A percentile compares a stretch with the other conserved stretches of the same genome.
Conservation (phyloP, 2,113 vertebrate genomes). For the Notarius quadriscutis region DNA sequence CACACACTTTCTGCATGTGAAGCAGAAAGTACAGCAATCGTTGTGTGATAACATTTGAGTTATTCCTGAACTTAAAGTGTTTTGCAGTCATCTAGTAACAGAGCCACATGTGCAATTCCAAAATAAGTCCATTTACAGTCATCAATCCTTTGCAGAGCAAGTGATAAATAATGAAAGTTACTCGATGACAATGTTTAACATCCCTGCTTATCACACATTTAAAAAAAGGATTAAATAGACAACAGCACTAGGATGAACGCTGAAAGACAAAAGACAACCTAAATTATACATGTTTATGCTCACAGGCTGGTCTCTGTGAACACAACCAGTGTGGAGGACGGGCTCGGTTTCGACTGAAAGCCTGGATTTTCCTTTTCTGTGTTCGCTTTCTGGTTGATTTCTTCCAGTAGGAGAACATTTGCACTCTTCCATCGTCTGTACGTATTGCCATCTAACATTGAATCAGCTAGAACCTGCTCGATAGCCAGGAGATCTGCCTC, state of each 20-base stretch:
- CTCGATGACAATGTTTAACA: background rate
- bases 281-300: background rate
- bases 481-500: constrained; percentile 82
- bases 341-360: background rate
- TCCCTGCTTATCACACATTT: too few species aligned
- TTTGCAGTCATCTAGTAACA: background rate
- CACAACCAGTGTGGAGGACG: background rate
- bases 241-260: background rate
- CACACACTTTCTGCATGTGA: background rate
- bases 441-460: constrained; percentile 72
- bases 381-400: constrained; percentile 70
- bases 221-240: constrained; percentile 7
- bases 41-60: background rate
- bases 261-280: too few species aligned
- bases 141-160: background rate
- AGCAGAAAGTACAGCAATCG: background rate
- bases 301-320: constrained; percentile 46
- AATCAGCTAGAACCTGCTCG: constrained; percentile 79
- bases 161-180: background rate
- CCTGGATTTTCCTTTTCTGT: background rate
- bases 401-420: constrained; percentile 79
- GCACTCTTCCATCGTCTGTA: constrained; percentile 80
- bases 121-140: background rate
- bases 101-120: background rate
- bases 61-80: background rate